Base-by-base conservation (phyloP, 2,888 invertebrate genomes). In the Metopia argyrocephala region DNA sequence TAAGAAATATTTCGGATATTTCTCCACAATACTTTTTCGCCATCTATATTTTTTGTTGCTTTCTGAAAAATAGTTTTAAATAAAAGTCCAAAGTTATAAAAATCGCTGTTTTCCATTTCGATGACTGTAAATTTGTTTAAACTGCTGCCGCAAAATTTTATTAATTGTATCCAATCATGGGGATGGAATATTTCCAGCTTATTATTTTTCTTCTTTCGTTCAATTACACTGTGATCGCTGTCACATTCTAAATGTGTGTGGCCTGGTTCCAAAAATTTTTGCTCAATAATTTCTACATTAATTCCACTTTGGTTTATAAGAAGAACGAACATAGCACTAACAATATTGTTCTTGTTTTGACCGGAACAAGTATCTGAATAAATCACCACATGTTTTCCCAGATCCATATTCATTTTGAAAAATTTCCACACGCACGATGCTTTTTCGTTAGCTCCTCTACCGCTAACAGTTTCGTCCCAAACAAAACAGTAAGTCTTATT, bases 281-380 rank as follows among this genome's bases (percentile, higher is more conserved):
- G 61, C 45, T 61, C 18, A 21, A 61, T 45, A 20, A 61, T n/a
- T 61, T 38, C 46, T 9, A 61, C 46, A 18, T 64, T 48, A 25
- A 46, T 28, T 3, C 50, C 27, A 50, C 50, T 15, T 64, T 64
- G 28, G 3, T 64, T 50, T 20, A 20, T 25, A 28, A 27, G 27
- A 25, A 25, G 18, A 50, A 50, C 27, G 18, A 64, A 20, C 25
- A 28, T 20, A n/a, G 48, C 6, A 50, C 3, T 64, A 3, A 28
- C 18, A 50, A 64, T 20, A 28, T 50, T 50, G 18, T 25, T 46
- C 46, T 46, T 23, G 18, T 62, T 62, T 46, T 62, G 46, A 2
- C 21, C 23, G 25, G 64, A 64, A 64, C 64, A 64, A 9, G 50
- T 64, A 64, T 64, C 64, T 2, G 50, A 64, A 50, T 64, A 64